Base-by-base conservation (phyloP, 2,113 vertebrate species). In the Natator depressus region DNA sequence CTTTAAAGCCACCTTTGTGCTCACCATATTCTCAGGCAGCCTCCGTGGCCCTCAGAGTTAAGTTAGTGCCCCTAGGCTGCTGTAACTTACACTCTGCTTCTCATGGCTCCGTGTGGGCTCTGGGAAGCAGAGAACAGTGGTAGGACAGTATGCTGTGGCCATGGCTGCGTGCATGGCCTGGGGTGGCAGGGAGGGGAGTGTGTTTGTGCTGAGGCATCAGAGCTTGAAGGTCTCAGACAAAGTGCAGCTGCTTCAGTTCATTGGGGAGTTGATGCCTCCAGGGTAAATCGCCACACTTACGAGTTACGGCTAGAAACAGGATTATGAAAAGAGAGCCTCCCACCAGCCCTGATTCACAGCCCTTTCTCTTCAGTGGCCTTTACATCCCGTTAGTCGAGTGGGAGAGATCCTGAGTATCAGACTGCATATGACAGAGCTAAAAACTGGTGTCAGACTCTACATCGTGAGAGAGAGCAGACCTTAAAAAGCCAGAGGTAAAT, bases 401-500 rank as follows among this genome's bases (percentile, higher is more conserved):
- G 51, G 80, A 84, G n/a, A 93, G 80, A 49, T 25, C 29, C 50
- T 76, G 78, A 81, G 19, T 11, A 87, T 29, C 13, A 22, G 76
- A 75, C 38, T 51, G 42, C 29, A 29, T 55, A 83, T 2, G 3
- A 50, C 8, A 95, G 69, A 87, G 69, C 13, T 92, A 47, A 86
- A 89, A 94, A 22, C 53, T 38, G 89, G 16, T 19, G 54, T 1
- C 4, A 19, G 42, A 76, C n/a, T 19, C 46, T 69, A 35, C 14
- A 51, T 8, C 6, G 8, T 38, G 59, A 82, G 75, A 69, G 75
- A 55, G 31, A 92, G 87, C 22, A 89, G 89, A 93, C 72, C 50
- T 42, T 25, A 89, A 87, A 49, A 93, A 89, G 51, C 82, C 29
- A 91, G 87, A 91, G 14, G 85, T 47, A 85, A 93, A 93, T 9